These are phyloP conservation scores for Pachymerium ferrugineum DNA, from an alignment of 2,888 invertebrate genomes.

Conservation along the genomic window DNA sequence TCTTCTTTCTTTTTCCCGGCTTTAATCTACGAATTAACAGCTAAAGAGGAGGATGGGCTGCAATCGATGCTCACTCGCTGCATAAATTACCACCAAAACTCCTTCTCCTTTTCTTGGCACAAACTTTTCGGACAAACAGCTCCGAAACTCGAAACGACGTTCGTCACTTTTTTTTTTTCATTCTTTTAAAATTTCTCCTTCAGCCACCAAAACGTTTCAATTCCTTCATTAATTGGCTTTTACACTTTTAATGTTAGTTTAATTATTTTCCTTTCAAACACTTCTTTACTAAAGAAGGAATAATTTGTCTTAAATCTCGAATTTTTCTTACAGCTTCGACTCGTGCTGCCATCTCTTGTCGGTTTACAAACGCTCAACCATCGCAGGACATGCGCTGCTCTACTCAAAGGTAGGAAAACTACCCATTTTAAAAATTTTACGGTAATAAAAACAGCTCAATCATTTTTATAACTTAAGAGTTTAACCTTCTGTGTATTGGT, in stretches of 20 bases:
- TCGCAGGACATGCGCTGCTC: too few relatives aligned
- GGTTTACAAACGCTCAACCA: not conserved
- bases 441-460: too few relatives aligned
- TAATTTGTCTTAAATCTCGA: not conserved
- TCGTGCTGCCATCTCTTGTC: not conserved
- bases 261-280: not conserved
- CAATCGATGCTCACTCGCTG: constrained; percentile 18
- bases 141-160: not conserved
- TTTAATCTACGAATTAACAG: constrained; percentile 18
- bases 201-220: not conserved
- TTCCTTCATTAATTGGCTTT: not conserved
- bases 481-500: too few relatives aligned
- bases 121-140: constrained; percentile 15
- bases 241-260: not conserved
- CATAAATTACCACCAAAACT: not conserved
- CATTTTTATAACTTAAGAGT: too few relatives aligned
- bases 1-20: constrained; percentile 18
- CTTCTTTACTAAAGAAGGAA: not conserved
- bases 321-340: not conserved
- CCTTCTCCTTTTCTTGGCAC: not conserved
- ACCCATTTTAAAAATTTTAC: too few relatives aligned
- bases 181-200: not conserved
- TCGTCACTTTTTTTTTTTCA: not conserved
- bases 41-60: constrained; percentile 21
- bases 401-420: not conserved